Evolutionary conservation across 1,140 invertebrate genomes (phyloP), one percentile per base, ranked within the genome.

Genomic region (Procambarus clarkii): DNA sequence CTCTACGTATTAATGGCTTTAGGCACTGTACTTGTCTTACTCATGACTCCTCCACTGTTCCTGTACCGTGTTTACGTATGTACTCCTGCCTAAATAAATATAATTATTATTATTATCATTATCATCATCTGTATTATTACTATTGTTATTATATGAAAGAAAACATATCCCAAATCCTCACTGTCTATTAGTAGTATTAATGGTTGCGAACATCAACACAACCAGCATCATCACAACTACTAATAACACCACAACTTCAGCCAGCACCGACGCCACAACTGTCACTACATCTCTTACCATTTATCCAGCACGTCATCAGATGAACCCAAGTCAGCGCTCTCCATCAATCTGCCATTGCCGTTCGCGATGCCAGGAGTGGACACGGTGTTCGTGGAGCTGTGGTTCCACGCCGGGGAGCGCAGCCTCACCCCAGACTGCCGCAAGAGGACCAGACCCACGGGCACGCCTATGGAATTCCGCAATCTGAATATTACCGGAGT

Each of bases 271-370:
- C 69, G 3, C 5, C 7, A n/a, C 8, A 0, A 54, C 21, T 21
- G 1, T 21, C 21, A 80, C 21, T 34, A 1, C 21, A 34, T 45
- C 8, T 24, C 46, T 48, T 11, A 46, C 48, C 45, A n/a, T 13
- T 44, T 58, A 21, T 80, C 2, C 77, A 58, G 79, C 24, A 46
- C 74, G 50, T 50, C 34, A 13, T 21, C 24, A 46, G 46, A 24
- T 48, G 48, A 21, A 9, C 50, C 44, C 82, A 91, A 76, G 83
- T 85, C 88, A 34, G 82, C 44, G 8, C 82, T 91, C n/a, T 69
- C 82, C 44, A 85, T 50, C 88, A 91, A 91, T 76, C 44, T 91
- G 74, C 88, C 88, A 0, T 48, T 91, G 50, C 88, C 88, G 24
- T 91, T 79, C 76, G 88, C 83, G 69, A 69, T 69, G 48, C 88